Evolutionary conservation across 2,888 invertebrate species (phyloP).

Genomic region (Augiades crinisus): DNA sequence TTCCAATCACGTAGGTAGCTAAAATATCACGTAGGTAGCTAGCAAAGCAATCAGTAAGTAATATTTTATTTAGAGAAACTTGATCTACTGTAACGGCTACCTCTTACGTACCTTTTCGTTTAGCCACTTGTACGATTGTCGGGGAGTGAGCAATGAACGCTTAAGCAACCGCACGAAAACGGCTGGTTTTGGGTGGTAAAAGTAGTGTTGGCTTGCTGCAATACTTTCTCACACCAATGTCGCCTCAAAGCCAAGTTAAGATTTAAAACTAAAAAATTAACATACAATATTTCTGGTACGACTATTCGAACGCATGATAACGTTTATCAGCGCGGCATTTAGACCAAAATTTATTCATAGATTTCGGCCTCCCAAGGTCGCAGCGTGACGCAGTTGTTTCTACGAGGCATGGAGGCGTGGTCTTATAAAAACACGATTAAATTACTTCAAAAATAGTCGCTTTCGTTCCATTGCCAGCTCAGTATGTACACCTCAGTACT

Average conservation of each 20-base stretch:
- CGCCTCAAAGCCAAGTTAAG: too few species aligned
- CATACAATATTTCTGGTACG: conserved; percentile 1
- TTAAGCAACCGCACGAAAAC: too few species aligned
- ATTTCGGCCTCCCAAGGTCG: conserved; percentile 31
- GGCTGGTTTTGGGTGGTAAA: too few species aligned
- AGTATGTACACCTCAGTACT: too few species aligned
- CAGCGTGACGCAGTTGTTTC: conserved; percentile 18
- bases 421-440: conserved; percentile 15
- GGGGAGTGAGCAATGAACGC: too few species aligned
- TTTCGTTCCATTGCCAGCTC: background rate
- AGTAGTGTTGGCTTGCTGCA: too few species aligned
- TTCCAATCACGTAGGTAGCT: background rate
- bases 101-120: too few species aligned
- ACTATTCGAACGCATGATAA: conserved; percentile 24
- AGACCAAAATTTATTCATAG: conserved; percentile 30
- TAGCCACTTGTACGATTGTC: too few species aligned
- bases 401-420: conserved; percentile 28
- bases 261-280: too few species aligned
- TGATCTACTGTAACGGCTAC: too few species aligned
- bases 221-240: too few species aligned
- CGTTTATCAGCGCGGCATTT: conserved; percentile 11
- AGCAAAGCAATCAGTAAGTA: background rate
- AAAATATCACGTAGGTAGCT: background rate
- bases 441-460: background rate
- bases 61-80: background rate